Evolutionary conservation across 2,888 invertebrate genomes (phyloP).

Genomic region (Amphipyra tragopoginis): DNA sequence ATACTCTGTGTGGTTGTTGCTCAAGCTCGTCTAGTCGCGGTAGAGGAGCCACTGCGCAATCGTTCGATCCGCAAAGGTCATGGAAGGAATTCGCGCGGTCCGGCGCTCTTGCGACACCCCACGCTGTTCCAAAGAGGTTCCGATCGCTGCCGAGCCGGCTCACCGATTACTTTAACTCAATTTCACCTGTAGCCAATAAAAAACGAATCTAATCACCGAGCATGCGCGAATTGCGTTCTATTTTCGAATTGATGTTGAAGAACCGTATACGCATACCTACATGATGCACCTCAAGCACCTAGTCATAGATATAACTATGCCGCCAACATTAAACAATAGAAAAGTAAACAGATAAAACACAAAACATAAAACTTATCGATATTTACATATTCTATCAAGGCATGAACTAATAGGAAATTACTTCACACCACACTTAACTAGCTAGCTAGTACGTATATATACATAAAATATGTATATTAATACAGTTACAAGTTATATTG

Average conservation of each 20-base stretch:
- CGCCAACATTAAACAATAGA: slow-evolving; percentile 63
- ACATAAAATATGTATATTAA: slow-evolving; percentile 13
- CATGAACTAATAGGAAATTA: slow-evolving; percentile 59
- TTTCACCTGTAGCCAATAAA: slow-evolving; percentile 53
- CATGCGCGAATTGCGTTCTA: slow-evolving; percentile 29
- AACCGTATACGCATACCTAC: slow-evolving; percentile 1
- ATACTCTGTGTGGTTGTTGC: slow-evolving; percentile 82
- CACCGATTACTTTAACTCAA: slow-evolving; percentile 61
- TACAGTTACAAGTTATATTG: slow-evolving; percentile 5
- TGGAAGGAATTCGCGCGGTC: slow-evolving; percentile 89
- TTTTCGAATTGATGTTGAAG: slow-evolving; percentile 14
- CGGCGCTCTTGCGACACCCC: slow-evolving; percentile 83
- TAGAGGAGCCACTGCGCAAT: slow-evolving; percentile 86
- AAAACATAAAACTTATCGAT: slow-evolving; percentile 68
- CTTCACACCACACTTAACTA: slow-evolving; percentile 36
- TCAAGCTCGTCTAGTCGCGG: slow-evolving; percentile 84
- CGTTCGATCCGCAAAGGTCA: slow-evolving; percentile 89
- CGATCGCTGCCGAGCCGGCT: slow-evolving; percentile 61
- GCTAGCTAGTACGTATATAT: slow-evolving; percentile 7
- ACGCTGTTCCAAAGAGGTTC: slow-evolving; percentile 77
- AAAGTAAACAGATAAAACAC: slow-evolving; percentile 74
- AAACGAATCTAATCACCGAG: slow-evolving; percentile 25
- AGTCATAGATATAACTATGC: slow-evolving; percentile 20
- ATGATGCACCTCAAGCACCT: neutral
- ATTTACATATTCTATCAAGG: slow-evolving; percentile 69